phyloP scores from a whole-genome alignment of 2,888 invertebrate species.

The Hypomecis atomaria region DNA sequence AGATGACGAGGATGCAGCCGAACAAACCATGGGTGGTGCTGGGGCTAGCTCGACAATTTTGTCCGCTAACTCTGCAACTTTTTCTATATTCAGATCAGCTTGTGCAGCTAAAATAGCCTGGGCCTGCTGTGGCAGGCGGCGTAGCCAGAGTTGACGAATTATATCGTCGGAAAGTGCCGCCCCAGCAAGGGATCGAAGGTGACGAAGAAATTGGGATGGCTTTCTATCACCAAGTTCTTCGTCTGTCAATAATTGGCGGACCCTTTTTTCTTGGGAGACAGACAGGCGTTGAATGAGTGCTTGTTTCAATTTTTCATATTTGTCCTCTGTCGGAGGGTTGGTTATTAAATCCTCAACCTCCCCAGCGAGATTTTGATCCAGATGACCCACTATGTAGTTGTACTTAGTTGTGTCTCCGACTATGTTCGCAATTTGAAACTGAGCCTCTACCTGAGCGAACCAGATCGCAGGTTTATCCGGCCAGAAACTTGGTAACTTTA shows the following conservation, averaged over 20 bases:
- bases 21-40: neutral
- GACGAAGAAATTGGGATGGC: neutral
- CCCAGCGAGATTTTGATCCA: no score
- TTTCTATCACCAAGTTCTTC: neutral
- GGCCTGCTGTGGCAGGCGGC: neutral
- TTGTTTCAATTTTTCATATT: neutral
- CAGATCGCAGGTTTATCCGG: no score
- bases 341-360: neutral
- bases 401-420: no score
- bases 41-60: neutral
- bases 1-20: neutral
- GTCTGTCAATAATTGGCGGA: neutral
- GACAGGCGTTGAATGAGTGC: neutral
- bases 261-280: neutral
- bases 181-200: neutral
- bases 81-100: neutral
- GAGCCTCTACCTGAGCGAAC: no score
- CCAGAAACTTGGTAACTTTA: no score
- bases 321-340: neutral
- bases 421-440: no score
- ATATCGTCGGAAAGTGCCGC: neutral
- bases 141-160: neutral
- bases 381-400: no score
- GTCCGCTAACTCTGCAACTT: neutral
- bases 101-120: neutral